phyloP scores from a whole-genome alignment of 2,113 vertebrate species.

The Syrmaticus mikado region DNA sequence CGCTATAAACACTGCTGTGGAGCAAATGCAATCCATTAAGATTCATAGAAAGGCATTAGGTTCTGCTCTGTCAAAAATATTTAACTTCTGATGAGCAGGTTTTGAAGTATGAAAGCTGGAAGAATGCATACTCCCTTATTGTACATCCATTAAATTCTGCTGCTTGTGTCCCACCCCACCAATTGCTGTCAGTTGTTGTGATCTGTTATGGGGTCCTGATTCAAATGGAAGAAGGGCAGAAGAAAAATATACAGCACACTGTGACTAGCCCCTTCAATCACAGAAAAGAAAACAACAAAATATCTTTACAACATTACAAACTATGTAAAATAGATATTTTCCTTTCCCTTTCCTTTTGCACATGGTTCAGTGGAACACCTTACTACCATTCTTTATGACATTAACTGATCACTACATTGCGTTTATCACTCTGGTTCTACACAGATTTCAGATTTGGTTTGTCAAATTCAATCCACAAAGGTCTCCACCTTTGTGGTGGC shows the following conservation, averaged over 20 bases:
- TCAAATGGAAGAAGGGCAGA: neutral
- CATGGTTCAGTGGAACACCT: constrained; percentile 11
- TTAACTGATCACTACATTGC: neutral
- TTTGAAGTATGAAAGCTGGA: constrained; percentile 8
- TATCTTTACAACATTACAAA: neutral
- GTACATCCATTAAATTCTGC: neutral
- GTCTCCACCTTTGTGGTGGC: neutral
- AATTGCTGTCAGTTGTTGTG: neutral
- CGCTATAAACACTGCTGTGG: constrained; percentile 35
- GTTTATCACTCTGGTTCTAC: neutral
- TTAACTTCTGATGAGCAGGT: constrained; percentile 32
- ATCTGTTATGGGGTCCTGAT: neutral
- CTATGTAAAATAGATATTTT: neutral
- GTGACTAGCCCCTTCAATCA: neutral
- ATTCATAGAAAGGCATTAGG: constrained; percentile 8
- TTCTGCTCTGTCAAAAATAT: constrained; percentile 59
- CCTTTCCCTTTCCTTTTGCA: constrained; percentile 2
- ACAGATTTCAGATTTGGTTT: constrained; percentile 2
- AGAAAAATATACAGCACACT: neutral
- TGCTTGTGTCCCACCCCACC: neutral
- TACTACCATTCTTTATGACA: neutral
- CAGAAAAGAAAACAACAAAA: neutral
- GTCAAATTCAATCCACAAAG: neutral
- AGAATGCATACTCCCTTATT: neutral
- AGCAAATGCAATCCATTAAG: constrained; percentile 53